Conservation (phyloP, 2,888 invertebrate species). For the Leptopilina syphax region DNA sequence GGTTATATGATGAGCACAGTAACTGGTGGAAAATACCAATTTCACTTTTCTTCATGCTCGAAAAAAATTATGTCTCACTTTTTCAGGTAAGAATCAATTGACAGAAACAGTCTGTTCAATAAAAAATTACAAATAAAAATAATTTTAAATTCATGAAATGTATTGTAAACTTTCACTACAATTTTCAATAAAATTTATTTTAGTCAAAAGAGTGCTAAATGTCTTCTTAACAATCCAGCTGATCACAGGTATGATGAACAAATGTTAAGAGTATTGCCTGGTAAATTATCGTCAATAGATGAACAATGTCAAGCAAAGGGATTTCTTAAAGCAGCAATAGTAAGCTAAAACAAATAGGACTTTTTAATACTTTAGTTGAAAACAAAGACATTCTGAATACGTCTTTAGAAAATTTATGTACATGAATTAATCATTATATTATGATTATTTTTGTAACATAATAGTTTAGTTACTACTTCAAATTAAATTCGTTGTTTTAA, state of each 20-base stretch:
- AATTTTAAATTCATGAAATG: no score
- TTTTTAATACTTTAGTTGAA: no score
- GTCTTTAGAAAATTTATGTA: no score
- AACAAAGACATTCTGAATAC: no score
- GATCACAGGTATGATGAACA: background rate
- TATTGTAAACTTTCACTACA: no score
- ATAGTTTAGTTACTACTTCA: no score
- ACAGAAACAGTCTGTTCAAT: no score
- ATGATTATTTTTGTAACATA: no score
- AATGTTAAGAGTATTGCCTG: background rate
- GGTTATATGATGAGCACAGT: background rate
- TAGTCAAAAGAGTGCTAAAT: background rate
- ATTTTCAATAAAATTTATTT: background rate
- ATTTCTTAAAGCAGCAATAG: background rate
- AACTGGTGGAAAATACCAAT: background rate
- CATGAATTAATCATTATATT: no score
- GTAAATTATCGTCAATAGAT: background rate
- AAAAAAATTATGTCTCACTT: background rate
- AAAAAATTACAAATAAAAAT: no score
- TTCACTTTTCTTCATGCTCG: background rate
- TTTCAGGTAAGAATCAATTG: background rate
- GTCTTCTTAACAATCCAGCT: background rate
- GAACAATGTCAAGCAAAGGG: background rate
- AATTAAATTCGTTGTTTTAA: no score
- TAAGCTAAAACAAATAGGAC: background rate